Conservation (phyloP, 2,888 invertebrate genomes). For the Metallyticus violacea region DNA sequence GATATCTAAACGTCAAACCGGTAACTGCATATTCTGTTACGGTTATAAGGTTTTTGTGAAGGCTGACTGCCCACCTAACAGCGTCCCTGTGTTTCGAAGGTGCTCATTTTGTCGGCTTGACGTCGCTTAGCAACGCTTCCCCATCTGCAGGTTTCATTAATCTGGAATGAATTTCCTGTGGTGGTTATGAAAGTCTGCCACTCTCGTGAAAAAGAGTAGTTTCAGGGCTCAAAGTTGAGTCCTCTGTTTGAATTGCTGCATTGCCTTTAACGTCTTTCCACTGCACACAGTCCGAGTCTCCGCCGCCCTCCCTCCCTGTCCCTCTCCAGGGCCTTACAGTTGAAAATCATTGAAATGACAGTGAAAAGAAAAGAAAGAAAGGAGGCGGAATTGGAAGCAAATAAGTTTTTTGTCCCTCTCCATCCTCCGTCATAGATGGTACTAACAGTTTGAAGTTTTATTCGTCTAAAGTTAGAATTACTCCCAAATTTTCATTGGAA, state of each 20-base stretch:
- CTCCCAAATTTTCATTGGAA: not conserved
- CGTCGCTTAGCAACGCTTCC: not conserved
- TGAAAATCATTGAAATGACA: not conserved
- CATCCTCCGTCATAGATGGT: not conserved
- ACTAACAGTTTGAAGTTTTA: not conserved
- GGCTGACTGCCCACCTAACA: not conserved
- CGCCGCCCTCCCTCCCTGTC: too few relatives aligned
- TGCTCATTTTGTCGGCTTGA: not conserved
- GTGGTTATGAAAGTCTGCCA: not conserved
- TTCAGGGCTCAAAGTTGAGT: not conserved
- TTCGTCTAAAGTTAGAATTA: not conserved
- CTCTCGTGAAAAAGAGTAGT: not conserved
- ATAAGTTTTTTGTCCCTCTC: not conserved
- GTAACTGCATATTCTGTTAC: too few relatives aligned
- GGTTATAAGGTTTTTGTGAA: too few relatives aligned
- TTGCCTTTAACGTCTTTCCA: not conserved
- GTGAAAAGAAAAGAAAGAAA: not conserved
- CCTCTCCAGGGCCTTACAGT: too few relatives aligned
- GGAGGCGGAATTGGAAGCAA: not conserved
- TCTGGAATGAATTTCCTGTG: not conserved
- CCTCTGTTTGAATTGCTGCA: not conserved
- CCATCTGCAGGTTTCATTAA: not conserved
- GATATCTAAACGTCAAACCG: too few relatives aligned
- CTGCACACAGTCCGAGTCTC: not conserved
- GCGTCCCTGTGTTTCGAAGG: not conserved